Base-by-base conservation (phyloP, 1,140 invertebrate genomes). In the Laupala kohalensis region DNA sequence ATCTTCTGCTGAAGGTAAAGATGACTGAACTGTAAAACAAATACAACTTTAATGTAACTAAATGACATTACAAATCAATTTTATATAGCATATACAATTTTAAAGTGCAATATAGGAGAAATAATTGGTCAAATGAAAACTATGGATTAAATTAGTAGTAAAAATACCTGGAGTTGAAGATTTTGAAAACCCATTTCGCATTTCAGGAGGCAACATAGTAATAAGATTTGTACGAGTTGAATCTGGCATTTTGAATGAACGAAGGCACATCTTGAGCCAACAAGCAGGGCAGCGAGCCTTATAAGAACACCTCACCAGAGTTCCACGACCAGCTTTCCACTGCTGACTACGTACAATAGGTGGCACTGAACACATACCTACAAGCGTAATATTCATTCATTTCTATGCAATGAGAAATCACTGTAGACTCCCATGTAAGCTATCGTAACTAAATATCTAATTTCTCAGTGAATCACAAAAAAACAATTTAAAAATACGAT, bases 221-320 rank as follows among this genome's bases (percentile, higher is more conserved):
- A 74, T 25, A 12, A 80, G 64, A 64, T 73, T 72, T 53, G 77
- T 73, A 66, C 75, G 74, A 26, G 76, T 73, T 4, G 74, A 64
- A 19, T 75, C 64, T 19, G 80, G 89, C 76, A 94, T 86, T 79
- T 91, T 88, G 79, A 92, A 92, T 67, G 88, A 86, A 74, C 89
- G 87, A 19, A 94, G 79, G 78, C 92, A 93, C 83, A 92, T 87
- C 79, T 92, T 92, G 4, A 95, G 81, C 92, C 92, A 94, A 78
- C 92, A 95, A n/a, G 91, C 91, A 71, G 89, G 87, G 81, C 92
- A 94, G 63, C 91, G 81, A 64, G 86, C 84, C 76, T 87, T 89
- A 76, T 89, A 90, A 64, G 88, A 85, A 77, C 87, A 88, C 77
- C 85, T 84, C 78, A 85, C 83, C 76, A 89, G 79, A 5, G 69